phyloP scores from a whole-genome alignment of 2,888 invertebrate species.

The Heliothis peltigera region DNA sequence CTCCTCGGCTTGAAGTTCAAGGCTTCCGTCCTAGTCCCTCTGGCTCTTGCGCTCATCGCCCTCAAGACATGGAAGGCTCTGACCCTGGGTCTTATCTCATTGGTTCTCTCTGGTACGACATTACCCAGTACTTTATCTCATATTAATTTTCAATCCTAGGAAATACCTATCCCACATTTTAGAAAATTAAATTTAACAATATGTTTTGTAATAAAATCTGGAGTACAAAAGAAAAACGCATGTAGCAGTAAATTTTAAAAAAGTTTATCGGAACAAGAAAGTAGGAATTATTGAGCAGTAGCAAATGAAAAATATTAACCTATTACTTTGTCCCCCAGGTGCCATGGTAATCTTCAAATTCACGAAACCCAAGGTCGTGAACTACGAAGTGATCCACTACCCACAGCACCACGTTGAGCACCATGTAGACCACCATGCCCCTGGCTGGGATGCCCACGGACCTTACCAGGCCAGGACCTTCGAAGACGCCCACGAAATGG shows the following conservation, averaged over 20 bases:
- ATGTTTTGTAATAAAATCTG: too few relatives aligned
- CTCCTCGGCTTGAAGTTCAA: constrained; percentile 96
- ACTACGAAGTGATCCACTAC: constrained; percentile 96
- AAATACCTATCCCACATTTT: neutral
- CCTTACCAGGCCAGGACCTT: constrained; percentile 91
- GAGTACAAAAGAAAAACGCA: neutral
- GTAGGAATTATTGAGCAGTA: neutral
- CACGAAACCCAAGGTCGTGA: constrained; percentile 96
- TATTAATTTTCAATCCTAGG: neutral
- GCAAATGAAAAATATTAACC: neutral
- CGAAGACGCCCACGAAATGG: constrained; percentile 90
- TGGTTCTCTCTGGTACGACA: constrained; percentile 93
- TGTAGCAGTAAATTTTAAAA: neutral
- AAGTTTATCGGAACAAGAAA: too few relatives aligned
- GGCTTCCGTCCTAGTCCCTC: constrained; percentile 94
- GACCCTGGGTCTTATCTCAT: constrained; percentile 94
- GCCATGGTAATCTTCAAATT: constrained; percentile 96
- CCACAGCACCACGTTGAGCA: constrained; percentile 93
- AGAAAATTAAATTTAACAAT: too few relatives aligned
- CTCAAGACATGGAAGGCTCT: constrained; percentile 97
- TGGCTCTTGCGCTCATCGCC: constrained; percentile 95
- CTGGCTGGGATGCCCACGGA: constrained; percentile 89
- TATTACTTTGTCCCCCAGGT: constrained; percentile 69
- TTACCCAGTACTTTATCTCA: neutral
- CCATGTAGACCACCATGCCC: constrained; percentile 90